Evolutionary conservation across 1,140 invertebrate genomes (phyloP), one percentile per base, ranked within the genome.

Genomic region (Drosophila setifemur): DNA sequence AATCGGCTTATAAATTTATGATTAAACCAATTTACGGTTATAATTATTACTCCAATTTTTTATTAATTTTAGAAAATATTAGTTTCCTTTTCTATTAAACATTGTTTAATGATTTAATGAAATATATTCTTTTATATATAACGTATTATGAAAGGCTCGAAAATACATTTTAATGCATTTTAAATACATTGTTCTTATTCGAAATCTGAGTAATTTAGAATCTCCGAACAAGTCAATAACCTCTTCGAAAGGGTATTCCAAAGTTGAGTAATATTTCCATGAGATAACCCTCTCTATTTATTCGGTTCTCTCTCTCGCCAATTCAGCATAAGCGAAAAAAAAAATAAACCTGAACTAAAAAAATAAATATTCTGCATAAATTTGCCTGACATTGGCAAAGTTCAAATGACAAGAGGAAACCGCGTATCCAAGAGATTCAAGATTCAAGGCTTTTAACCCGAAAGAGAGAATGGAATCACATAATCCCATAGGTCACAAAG

Each of bases 341-440:
- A 43, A 19, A 67, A 28, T 35, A 47, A 69, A 42, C 49, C 63
- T 68, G 49, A 70, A n/a, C 25, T 8, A 16, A 39, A 45, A 29
- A 23, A 43, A 9, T 37, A 12, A 43, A 8, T 37, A n/a, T 61
- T 76, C 63, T 45, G 60, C 72, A 75, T 52, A 60, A 42, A 47
- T 61, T 70, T 23, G 19, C 14, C 9, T 60, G 67, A 12, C 68
- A 77, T 60, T 77, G 55, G 31, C 44, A 69, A 53, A 58, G 69
- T 79, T 79, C 40, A 60, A n/a, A 8, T 18, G 35, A 29, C 58
- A 75, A 39, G 14, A 69, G 40, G 25, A 75, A 75, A 23, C 39
- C 7, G 26, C 49, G 28, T 48, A 12, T 44, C 11, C 37, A 16
- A 21, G 1, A 28, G n/a, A 48, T 11, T n/a, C n/a, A n/a, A n/a